Conservation (phyloP, 2,888 invertebrate species). For the Ophonus ardosiacus region DNA sequence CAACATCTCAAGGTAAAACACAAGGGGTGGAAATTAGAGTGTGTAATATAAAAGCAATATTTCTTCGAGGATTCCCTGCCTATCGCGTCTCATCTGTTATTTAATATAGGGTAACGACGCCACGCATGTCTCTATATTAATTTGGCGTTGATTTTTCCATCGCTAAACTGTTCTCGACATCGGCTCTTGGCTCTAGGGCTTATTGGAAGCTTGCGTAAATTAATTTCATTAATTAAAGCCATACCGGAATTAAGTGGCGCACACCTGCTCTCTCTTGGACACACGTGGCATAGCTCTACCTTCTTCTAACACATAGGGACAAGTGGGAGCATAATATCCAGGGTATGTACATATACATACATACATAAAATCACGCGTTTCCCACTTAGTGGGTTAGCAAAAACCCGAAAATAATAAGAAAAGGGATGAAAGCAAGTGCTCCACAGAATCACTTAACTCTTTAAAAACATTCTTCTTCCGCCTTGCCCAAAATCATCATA, state of each 20-base stretch:
- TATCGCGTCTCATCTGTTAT: not conserved
- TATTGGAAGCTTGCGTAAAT: conserved; percentile 71
- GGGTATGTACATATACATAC: too few species aligned
- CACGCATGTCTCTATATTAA: conserved; percentile 43
- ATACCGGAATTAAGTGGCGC: conserved; percentile 70
- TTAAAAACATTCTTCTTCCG: too few species aligned
- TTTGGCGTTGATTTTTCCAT: conserved; percentile 46
- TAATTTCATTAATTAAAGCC: conserved; percentile 71
- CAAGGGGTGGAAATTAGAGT: not conserved
- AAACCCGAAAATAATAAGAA: too few species aligned
- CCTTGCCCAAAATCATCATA: too few species aligned
- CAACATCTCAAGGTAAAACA: not conserved
- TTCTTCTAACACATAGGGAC: not conserved
- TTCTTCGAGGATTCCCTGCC: not conserved
- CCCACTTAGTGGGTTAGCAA: too few species aligned
- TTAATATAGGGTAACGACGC: not conserved
- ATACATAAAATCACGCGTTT: too few species aligned
- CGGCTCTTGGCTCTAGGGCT: conserved; percentile 67
- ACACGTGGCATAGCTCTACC: conserved; percentile 14
- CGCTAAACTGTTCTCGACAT: conserved; percentile 47
- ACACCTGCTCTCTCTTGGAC: conserved; percentile 58
- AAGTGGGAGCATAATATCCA: too few species aligned
- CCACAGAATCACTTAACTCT: too few species aligned
- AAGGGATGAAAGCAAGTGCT: too few species aligned
- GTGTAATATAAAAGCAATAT: not conserved